These are phyloP conservation scores for Eriosoma lanigerum DNA, from an alignment of 1,140 invertebrate species.

Conservation along the genomic window DNA sequence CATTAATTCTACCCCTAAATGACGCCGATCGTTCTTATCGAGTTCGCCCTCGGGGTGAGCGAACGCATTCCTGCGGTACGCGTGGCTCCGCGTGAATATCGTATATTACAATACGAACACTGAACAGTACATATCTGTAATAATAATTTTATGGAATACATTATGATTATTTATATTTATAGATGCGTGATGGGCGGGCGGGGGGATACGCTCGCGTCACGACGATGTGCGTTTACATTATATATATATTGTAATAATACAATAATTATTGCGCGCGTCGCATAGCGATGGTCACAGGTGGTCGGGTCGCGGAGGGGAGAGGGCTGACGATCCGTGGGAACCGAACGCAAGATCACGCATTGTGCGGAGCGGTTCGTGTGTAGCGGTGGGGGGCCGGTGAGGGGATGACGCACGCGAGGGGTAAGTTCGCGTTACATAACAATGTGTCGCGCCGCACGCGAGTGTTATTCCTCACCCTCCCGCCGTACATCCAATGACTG, in stretches of 20 bases:
- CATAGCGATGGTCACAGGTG: not conserved
- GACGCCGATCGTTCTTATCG: too few species aligned
- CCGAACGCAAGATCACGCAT: not conserved
- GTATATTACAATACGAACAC: too few species aligned
- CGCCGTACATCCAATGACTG: too few species aligned
- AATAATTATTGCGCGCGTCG: not conserved
- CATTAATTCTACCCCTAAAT: too few species aligned
- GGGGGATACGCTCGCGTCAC: not conserved
- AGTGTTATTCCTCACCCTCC: not conserved
- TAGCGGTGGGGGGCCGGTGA: not conserved
- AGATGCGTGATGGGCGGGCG: too few species aligned
- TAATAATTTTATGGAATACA: too few species aligned
- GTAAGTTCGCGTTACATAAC: not conserved
- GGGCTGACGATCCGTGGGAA: slow-evolving; percentile 13
- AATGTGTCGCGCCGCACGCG: not conserved
- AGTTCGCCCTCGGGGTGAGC: too few species aligned
- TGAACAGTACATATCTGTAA: too few species aligned
- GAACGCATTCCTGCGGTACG: too few species aligned
- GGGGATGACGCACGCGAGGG: not conserved
- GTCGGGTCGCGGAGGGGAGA: rapidly evolving
- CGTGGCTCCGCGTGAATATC: too few species aligned
- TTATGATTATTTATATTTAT: too few species aligned
- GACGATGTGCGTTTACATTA: not conserved
- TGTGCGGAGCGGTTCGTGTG: too few species aligned
- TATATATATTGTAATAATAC: not conserved